Evolutionary conservation across 2,797 vertebrate species (phyloP).

Genomic region (Atherinosoma microstoma): DNA sequence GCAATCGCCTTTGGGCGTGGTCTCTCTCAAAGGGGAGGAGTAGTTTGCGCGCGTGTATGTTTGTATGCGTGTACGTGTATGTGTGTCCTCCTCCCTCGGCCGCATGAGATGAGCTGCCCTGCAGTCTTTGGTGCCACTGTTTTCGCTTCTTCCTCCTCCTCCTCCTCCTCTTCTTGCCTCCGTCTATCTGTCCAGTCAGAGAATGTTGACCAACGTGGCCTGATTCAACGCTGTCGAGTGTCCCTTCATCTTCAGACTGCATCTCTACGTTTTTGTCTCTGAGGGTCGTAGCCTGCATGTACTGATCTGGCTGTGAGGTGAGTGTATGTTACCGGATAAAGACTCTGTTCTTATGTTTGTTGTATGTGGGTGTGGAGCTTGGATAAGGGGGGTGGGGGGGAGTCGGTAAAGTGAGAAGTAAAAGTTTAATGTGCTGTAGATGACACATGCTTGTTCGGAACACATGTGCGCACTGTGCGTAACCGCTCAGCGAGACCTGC

Average conservation of each 20-base stretch:
- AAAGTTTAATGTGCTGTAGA: conserved; percentile 53
- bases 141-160: conserved; percentile 53
- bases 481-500: conserved; percentile 17
- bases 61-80: conserved; percentile 12
- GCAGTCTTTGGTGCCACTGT: conserved; percentile 65
- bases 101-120: conserved; percentile 74
- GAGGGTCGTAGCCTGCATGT: conserved; percentile 25
- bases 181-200: conserved; percentile 61
- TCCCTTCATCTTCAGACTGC: conserved; percentile 42
- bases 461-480: conserved; percentile 52
- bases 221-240: conserved; percentile 55
- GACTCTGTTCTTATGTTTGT: conserved; percentile 7
- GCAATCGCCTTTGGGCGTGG: conserved; percentile 63
- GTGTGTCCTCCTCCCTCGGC: conserved; percentile 49
- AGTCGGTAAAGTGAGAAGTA: conserved; percentile 1
- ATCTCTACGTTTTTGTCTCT: conserved; percentile 16
- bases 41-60: conserved; percentile 39
- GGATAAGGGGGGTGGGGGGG: neutral
- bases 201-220: conserved; percentile 69
- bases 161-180: conserved; percentile 22
- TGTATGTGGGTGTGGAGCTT: neutral
- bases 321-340: conserved; percentile 45
- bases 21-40: conserved; percentile 56
- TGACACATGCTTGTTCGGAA: conserved; percentile 50
- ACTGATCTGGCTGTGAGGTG: conserved; percentile 58